phyloP scores from a whole-genome alignment of 1,140 invertebrate species.

The Drosophila repleta region DNA sequence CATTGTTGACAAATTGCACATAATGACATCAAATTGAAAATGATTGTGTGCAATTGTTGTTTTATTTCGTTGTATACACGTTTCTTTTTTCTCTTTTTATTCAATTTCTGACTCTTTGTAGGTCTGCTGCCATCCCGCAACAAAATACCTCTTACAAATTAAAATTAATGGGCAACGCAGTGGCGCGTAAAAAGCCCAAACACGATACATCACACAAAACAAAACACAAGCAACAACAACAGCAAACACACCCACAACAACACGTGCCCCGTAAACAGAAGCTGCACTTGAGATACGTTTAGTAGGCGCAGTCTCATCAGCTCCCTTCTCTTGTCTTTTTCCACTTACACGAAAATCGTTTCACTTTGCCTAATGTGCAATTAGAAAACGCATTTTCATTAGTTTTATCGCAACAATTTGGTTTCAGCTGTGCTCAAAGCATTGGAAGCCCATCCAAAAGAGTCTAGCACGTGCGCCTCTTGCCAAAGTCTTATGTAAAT shows the following conservation, averaged over 20 bases:
- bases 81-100: constrained; percentile 10
- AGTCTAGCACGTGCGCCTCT: constrained; percentile 22
- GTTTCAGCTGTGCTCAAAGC: constrained; percentile 55
- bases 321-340: constrained; percentile 4
- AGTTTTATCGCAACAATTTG: constrained; percentile 80
- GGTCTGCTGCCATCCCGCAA: constrained; percentile 33
- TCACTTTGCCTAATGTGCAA: constrained; percentile 83
- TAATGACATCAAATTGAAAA: constrained; percentile 84
- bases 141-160: constrained; percentile 57
- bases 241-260: not conserved
- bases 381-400: constrained; percentile 83
- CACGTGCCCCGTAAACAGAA: constrained; percentile 67
- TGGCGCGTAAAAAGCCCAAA: constrained; percentile 73
- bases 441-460: not conserved
- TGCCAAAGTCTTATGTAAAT: constrained; percentile 37
- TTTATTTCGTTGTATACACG: constrained; percentile 26
- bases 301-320: not conserved
- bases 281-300: constrained; percentile 75
- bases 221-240: constrained; percentile 7
- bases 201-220: constrained; percentile 63
- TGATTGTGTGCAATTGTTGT: constrained; percentile 83
- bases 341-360: constrained; percentile 72
- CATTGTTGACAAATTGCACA: constrained; percentile 84
- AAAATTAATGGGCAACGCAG: constrained; percentile 77
- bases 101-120: constrained; percentile 27